A percentile compares a stretch with the other conserved stretches of the same genome.
Conservation (phyloP, 2,113 vertebrate genomes). For the Rostratula benghalensis region DNA sequence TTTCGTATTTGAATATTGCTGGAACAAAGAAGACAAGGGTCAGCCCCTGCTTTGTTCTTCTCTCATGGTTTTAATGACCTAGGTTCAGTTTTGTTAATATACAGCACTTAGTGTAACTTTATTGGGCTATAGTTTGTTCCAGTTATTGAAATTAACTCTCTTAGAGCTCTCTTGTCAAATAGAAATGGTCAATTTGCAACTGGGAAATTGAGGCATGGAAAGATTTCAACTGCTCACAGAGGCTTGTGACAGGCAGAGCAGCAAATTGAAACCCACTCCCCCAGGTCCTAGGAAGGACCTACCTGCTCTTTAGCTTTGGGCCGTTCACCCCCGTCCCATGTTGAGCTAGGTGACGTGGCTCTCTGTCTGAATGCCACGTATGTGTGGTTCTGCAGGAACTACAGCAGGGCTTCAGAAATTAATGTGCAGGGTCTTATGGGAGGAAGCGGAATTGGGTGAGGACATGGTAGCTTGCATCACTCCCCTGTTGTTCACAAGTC, state of each 20-base stretch:
- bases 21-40: background rate
- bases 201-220: background rate
- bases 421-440: rapidly evolving
- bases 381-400: background rate
- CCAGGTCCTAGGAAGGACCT: background rate
- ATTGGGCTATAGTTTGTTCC: background rate
- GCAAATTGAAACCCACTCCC: background rate
- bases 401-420: background rate
- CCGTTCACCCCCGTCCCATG: rapidly evolving
- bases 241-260: background rate
- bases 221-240: background rate
- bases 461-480: rapidly evolving
- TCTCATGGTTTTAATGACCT: background rate
- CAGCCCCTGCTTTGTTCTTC: background rate
- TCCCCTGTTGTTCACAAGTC: background rate
- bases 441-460: background rate
- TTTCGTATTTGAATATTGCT: background rate
- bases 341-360: background rate
- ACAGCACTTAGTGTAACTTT: background rate
- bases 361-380: background rate
- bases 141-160: background rate
- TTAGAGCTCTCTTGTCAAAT: background rate
- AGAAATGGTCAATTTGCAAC: rapidly evolving
- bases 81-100: background rate
- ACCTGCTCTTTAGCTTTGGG: background rate